Percentiles rank a stretch among this genome's conserved stretches.
These are phyloP conservation scores for Gryllus longicercus DNA, from an alignment of 2,888 invertebrate species.

Conservation along the genomic window DNA sequence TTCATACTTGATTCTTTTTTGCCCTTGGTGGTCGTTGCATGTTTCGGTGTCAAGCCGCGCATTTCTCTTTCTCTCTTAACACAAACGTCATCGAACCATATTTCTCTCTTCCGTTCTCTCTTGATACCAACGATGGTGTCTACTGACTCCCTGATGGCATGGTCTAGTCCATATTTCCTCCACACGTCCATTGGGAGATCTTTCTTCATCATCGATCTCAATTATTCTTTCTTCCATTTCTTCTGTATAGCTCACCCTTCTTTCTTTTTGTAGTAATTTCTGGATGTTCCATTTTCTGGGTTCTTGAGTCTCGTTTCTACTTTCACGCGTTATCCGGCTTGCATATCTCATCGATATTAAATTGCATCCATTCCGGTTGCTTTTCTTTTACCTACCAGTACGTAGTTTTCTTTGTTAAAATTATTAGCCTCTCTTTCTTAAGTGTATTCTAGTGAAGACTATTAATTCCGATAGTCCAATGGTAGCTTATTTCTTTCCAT, in stretches of 20 bases:
- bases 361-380: background rate
- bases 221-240: background rate
- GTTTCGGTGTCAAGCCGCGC: background rate
- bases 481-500: background rate
- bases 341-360: background rate
- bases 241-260: background rate
- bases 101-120: too few relatives aligned
- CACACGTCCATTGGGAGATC: background rate
- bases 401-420: conserved; percentile 26
- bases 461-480: background rate
- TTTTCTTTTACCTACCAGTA: conserved; percentile 26
- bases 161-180: too few relatives aligned
- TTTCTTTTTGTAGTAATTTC: background rate
- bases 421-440: conserved; percentile 18
- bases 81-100: background rate
- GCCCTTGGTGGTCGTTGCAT: background rate
- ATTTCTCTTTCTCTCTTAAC: background rate
- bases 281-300: background rate
- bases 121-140: too few relatives aligned
- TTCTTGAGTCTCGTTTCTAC: background rate
- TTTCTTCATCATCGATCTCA: too few relatives aligned
- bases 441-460: background rate
- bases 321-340: background rate
- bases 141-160: too few relatives aligned
- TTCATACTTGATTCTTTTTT: background rate